Percentiles rank a stretch among this genome's conserved stretches.
These are phyloP conservation scores for Eupeodes luniger DNA, from an alignment of 2,888 invertebrate species.

Conservation along the genomic window DNA sequence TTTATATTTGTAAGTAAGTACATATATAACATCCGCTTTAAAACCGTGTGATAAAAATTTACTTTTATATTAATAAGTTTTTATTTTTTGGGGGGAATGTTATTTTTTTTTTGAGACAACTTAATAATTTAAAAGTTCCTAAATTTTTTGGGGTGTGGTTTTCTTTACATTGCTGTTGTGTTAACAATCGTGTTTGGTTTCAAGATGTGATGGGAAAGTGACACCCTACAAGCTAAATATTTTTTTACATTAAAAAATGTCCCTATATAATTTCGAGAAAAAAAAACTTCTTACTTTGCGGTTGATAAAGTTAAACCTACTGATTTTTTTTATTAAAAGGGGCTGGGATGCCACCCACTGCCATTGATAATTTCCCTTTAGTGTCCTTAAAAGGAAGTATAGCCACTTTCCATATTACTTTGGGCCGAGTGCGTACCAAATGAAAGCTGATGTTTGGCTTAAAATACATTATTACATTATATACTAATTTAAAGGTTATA, in stretches of 20 bases:
- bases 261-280: no score
- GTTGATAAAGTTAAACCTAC: no score
- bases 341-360: no score
- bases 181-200: background rate
- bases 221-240: background rate
- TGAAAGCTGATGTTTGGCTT: no score
- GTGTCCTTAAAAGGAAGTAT: no score
- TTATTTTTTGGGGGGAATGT: background rate
- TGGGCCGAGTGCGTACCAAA: no score
- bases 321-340: no score
- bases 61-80: background rate
- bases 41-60: constrained; percentile 24
- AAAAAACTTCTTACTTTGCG: no score
- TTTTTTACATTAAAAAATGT: background rate
- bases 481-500: no score
- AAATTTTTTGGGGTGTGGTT: constrained; percentile 16
- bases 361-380: no score
- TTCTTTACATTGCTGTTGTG: background rate
- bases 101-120: background rate
- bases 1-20: background rate
- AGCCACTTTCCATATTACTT: no score
- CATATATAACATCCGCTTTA: background rate
- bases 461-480: no score
- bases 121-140: constrained; percentile 11
- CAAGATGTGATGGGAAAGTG: background rate